Evolutionary conservation across 2,113 vertebrate species (phyloP).

Genomic region (Nannospalax galili): DNA sequence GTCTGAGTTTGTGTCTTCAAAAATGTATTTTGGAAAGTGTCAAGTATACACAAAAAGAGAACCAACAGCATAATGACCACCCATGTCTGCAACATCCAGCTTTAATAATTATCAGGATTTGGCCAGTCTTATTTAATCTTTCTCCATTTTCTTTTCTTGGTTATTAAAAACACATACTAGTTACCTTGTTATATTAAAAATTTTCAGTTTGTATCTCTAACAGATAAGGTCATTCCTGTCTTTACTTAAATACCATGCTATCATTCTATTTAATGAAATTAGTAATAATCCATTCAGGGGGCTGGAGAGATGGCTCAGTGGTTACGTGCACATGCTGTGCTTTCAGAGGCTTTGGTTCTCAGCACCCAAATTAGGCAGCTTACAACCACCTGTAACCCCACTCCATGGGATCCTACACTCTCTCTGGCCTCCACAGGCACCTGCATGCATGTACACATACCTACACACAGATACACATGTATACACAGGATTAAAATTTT

Average conservation of each 20-base stretch:
- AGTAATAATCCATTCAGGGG: background rate
- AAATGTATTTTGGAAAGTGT: background rate
- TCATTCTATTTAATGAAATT: constrained; percentile 7
- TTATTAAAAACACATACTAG: background rate
- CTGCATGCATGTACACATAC: too few relatives aligned
- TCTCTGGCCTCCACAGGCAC: too few relatives aligned
- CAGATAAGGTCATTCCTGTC: background rate
- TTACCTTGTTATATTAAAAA: constrained; percentile 5
- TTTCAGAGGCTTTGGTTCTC: too few relatives aligned
- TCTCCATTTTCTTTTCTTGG: background rate
- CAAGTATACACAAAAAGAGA: background rate
- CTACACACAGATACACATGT: too few relatives aligned
- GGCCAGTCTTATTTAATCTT: background rate
- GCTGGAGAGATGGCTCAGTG: too few relatives aligned
- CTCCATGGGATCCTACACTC: too few relatives aligned
- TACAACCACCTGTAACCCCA: too few relatives aligned
- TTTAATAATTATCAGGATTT: constrained; percentile 19
- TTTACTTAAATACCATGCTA: constrained; percentile 8
- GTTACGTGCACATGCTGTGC: too few relatives aligned
- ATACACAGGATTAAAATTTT: too few relatives aligned
- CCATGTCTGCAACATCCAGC: background rate
- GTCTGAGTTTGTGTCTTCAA: background rate
- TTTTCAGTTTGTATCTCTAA: background rate
- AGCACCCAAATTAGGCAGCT: too few relatives aligned
- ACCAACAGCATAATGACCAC: background rate